Conservation (phyloP, 2,888 invertebrate genomes). For the Stenurella melanura region DNA sequence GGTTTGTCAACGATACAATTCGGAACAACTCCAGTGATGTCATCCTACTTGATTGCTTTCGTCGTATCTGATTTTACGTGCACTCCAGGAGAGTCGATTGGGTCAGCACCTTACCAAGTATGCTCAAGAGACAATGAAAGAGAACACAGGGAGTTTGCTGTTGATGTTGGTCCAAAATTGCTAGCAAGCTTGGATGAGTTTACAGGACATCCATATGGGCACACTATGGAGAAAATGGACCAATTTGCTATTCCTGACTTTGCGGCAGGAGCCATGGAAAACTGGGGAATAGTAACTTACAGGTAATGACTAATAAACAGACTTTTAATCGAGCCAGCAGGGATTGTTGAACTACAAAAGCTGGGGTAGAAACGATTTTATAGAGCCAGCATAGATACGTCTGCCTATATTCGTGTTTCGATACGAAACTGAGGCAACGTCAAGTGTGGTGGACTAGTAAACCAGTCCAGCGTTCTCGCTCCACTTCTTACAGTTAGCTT, state of each 20-base stretch:
- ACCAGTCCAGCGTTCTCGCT: too few species aligned
- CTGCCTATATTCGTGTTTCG: too few species aligned
- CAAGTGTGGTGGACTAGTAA: too few species aligned
- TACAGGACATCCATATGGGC: conserved; percentile 45
- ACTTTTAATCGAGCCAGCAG: too few species aligned
- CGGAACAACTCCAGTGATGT: conserved; percentile 46
- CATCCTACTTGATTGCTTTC: conserved; percentile 57
- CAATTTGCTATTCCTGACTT: conserved; percentile 39
- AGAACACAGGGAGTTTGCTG: conserved; percentile 46
- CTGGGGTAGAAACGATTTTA: too few species aligned
- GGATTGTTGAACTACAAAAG: too few species aligned
- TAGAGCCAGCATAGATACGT: too few species aligned
- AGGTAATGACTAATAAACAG: conserved; percentile 11
- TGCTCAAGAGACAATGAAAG: conserved; percentile 54
- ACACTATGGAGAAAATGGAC: conserved; percentile 33
- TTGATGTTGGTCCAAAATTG: conserved; percentile 52
- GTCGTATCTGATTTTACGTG: conserved; percentile 57
- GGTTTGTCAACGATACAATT: conserved; percentile 41
- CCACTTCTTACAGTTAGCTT: too few species aligned
- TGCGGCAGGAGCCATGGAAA: conserved; percentile 38
- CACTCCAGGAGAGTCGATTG: conserved; percentile 45
- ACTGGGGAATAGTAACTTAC: conserved; percentile 40
- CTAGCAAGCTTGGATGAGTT: conserved; percentile 49
- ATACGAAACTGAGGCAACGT: too few species aligned
- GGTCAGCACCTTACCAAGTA: conserved; percentile 48